A percentile compares a stretch with the other conserved stretches of the same genome.
Conservation (phyloP, 2,888 invertebrate genomes). For the Danaus chrysippus region DNA sequence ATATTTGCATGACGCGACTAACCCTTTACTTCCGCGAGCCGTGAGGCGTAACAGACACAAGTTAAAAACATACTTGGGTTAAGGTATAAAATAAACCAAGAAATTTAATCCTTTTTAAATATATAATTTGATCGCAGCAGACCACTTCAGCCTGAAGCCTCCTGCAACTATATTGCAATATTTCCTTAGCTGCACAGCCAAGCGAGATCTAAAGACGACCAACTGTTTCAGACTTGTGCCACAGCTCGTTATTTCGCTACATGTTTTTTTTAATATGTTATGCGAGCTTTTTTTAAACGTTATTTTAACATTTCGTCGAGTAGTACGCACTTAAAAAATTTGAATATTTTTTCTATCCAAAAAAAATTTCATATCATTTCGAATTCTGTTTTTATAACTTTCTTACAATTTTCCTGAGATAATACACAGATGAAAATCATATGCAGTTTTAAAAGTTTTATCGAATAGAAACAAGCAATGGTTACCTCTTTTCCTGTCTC, state of each 20-base stretch:
- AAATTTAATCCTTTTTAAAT: conserved; percentile 17
- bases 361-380: too few species aligned
- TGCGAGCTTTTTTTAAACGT: conserved; percentile 14
- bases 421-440: background rate
- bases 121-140: conserved; percentile 36
- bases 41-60: conserved; percentile 4
- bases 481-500: conserved; percentile 2
- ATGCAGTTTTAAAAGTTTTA: background rate
- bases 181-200: conserved; percentile 13
- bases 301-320: conserved; percentile 14
- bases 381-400: conserved; percentile 22
- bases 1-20: conserved; percentile 1
- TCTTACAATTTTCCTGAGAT: background rate
- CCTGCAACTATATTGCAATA: conserved; percentile 7
- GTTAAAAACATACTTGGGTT: conserved; percentile 7
- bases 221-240: conserved; percentile 30
- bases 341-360: too few species aligned
- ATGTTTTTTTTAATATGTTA: conserved; percentile 32
- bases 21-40: background rate
- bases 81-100: conserved; percentile 3
- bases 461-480: background rate
- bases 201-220: conserved; percentile 15
- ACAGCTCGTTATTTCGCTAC: conserved; percentile 68
- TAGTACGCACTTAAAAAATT: background rate
- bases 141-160: conserved; percentile 21